phyloP scores from a whole-genome alignment of 2,113 vertebrate species.

The Tetraodon nigroviridis region DNA sequence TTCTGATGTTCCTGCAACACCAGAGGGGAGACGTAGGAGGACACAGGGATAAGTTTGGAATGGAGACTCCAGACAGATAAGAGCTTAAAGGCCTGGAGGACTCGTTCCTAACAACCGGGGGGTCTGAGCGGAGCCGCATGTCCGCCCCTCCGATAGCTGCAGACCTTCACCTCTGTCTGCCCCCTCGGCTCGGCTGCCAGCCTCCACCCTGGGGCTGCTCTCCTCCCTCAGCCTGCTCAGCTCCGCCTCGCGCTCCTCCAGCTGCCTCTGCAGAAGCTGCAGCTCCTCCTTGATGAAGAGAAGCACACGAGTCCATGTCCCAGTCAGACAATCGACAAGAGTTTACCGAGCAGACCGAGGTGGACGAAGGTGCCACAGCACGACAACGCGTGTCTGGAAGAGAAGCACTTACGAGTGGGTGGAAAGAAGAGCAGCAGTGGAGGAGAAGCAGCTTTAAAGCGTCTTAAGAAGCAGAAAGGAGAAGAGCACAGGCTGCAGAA shows the following conservation, averaged over 20 bases:
- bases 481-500: conserved; percentile 30
- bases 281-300: conserved; percentile 81
- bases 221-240: conserved; percentile 80
- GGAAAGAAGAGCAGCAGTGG: conserved; percentile 53
- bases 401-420: conserved; percentile 41
- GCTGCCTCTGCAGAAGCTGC: conserved; percentile 78
- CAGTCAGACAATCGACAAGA: neutral
- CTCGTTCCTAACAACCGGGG: conserved; percentile 14
- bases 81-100: neutral
- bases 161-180: conserved; percentile 78
- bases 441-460: conserved; percentile 46
- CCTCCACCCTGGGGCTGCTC: conserved; percentile 64
- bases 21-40: conserved; percentile 36
- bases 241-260: conserved; percentile 83
- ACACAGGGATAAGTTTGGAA: conserved; percentile 27
- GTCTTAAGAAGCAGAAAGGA: conserved; percentile 37
- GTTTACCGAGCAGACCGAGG: neutral
- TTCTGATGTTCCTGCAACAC: neutral
- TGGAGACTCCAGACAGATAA: conserved; percentile 27
- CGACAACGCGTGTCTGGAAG: neutral
- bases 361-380: neutral
- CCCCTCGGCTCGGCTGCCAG: conserved; percentile 62
- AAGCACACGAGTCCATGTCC: neutral
- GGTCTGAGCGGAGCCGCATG: conserved; percentile 24
- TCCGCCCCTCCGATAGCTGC: conserved; percentile 23